Evolutionary conservation across 92 coral and sea anemone species (phyloP), one percentile per base, ranked within the genome.

Genomic region (Anthopleura xanthogrammica): DNA sequence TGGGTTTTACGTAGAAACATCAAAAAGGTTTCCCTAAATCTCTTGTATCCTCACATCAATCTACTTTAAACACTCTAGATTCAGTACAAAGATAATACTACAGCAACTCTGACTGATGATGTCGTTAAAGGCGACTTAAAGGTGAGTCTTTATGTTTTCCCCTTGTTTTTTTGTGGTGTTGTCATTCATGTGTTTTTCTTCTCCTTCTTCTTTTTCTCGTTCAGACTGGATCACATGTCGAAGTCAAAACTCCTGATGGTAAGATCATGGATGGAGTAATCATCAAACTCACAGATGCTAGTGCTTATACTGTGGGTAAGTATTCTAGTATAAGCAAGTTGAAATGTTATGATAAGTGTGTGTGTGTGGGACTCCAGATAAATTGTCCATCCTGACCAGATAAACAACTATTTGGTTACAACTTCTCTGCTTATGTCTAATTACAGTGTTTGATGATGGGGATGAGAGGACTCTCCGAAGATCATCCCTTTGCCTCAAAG

Each of bases 241-340:
- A 89, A 83, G 95, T 89, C 42, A 92, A 94, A 48, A 91, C 87
- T 71, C 93, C 90, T 7, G 97, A 96, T 89, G 98, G 98, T 43
- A 92, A 91, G 39, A 90, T 86, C 52, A 90, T 92, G 89, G 92
- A 89, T 74, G 99, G 97, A 81, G 89, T 90, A 12, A 88, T 94
- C 58, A 84, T 90, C 20, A 96, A 96, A 84, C 94, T 96, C 74
- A 96, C 98, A 52, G 99, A 96, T 86, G 97, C 99, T 29, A 96
- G 99, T 79, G 89, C 91, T 7, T 96, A 96, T 68, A 96, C 99
- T 84, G 99, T 96, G 80, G 98, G 98, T 95, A 83, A 91, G 92
- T 68, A 12, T 54, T 54, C 11, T 13, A 71, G 22, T 40, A 19
- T 66, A 66, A 77, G 60, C 82, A 2, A 29, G 72, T 41, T 42